Percentiles rank a stretch among this genome's conserved stretches.
phyloP scores from a whole-genome alignment of 2,113 vertebrate species.

The Notothenia rossii region DNA sequence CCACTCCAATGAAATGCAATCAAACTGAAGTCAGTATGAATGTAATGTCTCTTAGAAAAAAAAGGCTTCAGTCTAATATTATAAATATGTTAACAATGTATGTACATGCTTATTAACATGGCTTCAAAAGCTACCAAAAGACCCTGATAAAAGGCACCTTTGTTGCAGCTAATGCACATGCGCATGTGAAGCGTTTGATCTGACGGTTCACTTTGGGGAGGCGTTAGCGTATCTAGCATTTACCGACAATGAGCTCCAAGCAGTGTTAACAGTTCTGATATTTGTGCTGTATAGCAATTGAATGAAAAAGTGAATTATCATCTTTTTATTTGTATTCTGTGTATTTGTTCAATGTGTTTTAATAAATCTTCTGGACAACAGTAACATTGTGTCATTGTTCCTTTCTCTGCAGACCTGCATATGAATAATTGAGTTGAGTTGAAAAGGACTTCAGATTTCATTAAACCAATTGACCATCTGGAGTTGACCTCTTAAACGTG shows the following conservation, averaged over 20 bases:
- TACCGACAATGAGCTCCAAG: conserved; percentile 73
- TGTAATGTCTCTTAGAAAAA: conserved; percentile 81
- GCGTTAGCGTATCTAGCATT: conserved; percentile 68
- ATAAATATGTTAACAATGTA: conserved; percentile 84
- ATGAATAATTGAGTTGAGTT: conserved; percentile 7
- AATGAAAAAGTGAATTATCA: conserved; percentile 82
- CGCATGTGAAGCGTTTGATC: conserved; percentile 78
- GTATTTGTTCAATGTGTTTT: conserved; percentile 90
- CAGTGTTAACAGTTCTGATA: conserved; percentile 70
- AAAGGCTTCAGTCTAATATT: conserved; percentile 87
- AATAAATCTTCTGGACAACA: conserved; percentile 87
- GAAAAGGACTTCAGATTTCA: conserved; percentile 13
- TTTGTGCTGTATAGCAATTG: conserved; percentile 80
- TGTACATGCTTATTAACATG: conserved; percentile 84
- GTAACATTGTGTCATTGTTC: not conserved
- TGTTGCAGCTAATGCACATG: conserved; percentile 80
- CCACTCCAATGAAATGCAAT: conserved; percentile 83
- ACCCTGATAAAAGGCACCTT: conserved; percentile 80
- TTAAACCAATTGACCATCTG: not conserved
- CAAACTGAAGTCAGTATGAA: conserved; percentile 88
- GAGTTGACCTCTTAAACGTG: not conserved
- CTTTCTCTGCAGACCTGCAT: not conserved
- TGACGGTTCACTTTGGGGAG: conserved; percentile 70
- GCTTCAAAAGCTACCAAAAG: conserved; percentile 87
- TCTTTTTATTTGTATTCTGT: conserved; percentile 88